Evolutionary conservation across 2,797 vertebrate genomes (phyloP), one percentile per base, ranked within the genome.

Genomic region (Amblyopsis hoosieri): DNA sequence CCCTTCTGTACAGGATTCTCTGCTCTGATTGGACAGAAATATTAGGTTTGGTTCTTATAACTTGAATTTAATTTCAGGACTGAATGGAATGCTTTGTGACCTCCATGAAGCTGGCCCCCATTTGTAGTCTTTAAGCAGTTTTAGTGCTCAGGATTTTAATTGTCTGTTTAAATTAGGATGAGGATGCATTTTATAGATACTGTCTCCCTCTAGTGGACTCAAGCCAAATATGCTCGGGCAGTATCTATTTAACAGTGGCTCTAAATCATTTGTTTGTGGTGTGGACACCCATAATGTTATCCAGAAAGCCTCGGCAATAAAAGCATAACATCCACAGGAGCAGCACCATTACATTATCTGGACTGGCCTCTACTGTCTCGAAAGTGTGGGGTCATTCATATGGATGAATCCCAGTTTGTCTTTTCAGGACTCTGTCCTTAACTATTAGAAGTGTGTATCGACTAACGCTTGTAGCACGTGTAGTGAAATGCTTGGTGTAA

Each of bases 401-500:
- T 37, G 7, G 33, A 9, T 37, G 33, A 37, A 37, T 37, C 17
- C 37, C n/a, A 4, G 6, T 59, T 58, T 57, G 19, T 33, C 11
- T 17, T 48, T 17, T 55, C 1, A 15, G 46, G 15, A 31, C 3
- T 23, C 4, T 42, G n/a, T 29, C 49, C 49, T 51, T 17, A 17
- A 15, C 10, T 14, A 14, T 37, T 45, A 37, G 29, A 42, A 9
- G 11, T 60, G 37, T 3, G 3, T 12, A n/a, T 48, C 3, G 46
- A n/a, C 11, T 3, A n/a, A 48, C 19, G 52, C 10, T 19, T 11
- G 51, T 23, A 31, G 29, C 19, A 31, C 29, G 53, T 1, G 6
- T 4, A 37, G 66, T 51, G 47, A 76, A 75, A 87, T 86, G 75
- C 72, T 14, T 14, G 15, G 31, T 60, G 37, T 84, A 78, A 85